Percentiles rank a stretch among this genome's conserved stretches.
phyloP scores from a whole-genome alignment of 2,888 invertebrate genomes.

The Thymelicus sylvestris region DNA sequence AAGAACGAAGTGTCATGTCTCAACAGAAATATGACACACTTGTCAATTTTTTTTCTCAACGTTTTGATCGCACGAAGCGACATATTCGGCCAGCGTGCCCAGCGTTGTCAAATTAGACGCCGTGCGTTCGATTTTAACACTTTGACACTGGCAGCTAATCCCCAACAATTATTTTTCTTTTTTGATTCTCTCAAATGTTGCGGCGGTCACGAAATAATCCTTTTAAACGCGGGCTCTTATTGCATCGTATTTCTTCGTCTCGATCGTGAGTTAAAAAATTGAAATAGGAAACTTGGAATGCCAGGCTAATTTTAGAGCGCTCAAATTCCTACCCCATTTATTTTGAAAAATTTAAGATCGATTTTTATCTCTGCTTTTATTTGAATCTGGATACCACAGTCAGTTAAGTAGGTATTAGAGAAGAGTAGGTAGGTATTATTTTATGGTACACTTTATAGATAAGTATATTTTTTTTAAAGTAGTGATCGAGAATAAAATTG shows the following conservation, averaged over 20 bases:
- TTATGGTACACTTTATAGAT: too few species aligned
- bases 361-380: background rate
- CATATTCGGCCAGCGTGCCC: constrained; percentile 60
- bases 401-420: too few species aligned
- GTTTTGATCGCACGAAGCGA: constrained; percentile 46
- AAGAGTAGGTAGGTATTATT: too few species aligned
- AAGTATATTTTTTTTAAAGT: too few species aligned
- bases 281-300: constrained; percentile 62
- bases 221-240: constrained; percentile 71
- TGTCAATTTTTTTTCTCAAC: constrained; percentile 69
- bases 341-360: constrained; percentile 1
- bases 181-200: constrained; percentile 71
- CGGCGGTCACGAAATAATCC: constrained; percentile 76
- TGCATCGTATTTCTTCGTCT: constrained; percentile 72
- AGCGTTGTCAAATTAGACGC: constrained; percentile 81
- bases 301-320: constrained; percentile 42
- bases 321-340: constrained; percentile 12
- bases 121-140: constrained; percentile 83
- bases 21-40: constrained; percentile 77
- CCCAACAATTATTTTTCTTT: constrained; percentile 73
- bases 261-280: constrained; percentile 59
- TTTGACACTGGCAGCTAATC: constrained; percentile 84
- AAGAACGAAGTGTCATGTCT: constrained; percentile 76
- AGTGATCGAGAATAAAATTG: too few species aligned
- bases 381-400: too few species aligned